Evolutionary conservation across 2,113 vertebrate species (phyloP), one percentile per base, ranked within the genome.

Genomic region (Psophia crepitans): DNA sequence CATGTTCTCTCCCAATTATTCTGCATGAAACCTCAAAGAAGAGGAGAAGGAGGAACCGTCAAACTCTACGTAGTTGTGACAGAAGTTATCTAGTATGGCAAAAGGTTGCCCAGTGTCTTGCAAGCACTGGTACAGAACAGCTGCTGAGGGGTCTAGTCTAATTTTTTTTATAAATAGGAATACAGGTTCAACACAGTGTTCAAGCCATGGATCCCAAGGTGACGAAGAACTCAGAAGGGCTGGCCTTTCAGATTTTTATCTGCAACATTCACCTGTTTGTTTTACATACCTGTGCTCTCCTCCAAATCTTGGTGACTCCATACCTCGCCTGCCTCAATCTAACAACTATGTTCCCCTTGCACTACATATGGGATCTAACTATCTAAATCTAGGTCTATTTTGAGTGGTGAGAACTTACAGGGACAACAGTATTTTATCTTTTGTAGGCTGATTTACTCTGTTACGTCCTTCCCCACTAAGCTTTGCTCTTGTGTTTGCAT

Each of bases 11-110:
- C 33, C 57, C 44, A 80, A 14, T 64, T 82, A 58, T 19, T 88
- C 33, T 60, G 7, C 33, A 28, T 32, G 35, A 85, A 87, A 68
- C 7, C 8, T 64, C 64, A 61, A 74, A 65, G 3, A 74, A 65
- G 3, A 64, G 35, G 46, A 78, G 56, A 22, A 66, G 91, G 82
- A 44, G 18, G 56, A 93, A 19, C 32, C 11, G 26, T 81, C 30
- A 56, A 44, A 51, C 8, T 19, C 19, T 24, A 49, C 22, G 24
- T 3, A 1, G 10, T 48, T 1, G 1, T 51, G 51, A 49, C 3
- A 63, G 35, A 65, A 53, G 10, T 75, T 85, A 37, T 6, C 21
- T 13, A 43, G 30, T 10, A 24, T 1, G 2, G 44, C 17, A 68
- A 49, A 61, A 43, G 14, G 30, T 39, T 82, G 20, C 14, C 15